Evolutionary conservation across 2,888 invertebrate species (phyloP).

Genomic region (Ornithoptera priamus): DNA sequence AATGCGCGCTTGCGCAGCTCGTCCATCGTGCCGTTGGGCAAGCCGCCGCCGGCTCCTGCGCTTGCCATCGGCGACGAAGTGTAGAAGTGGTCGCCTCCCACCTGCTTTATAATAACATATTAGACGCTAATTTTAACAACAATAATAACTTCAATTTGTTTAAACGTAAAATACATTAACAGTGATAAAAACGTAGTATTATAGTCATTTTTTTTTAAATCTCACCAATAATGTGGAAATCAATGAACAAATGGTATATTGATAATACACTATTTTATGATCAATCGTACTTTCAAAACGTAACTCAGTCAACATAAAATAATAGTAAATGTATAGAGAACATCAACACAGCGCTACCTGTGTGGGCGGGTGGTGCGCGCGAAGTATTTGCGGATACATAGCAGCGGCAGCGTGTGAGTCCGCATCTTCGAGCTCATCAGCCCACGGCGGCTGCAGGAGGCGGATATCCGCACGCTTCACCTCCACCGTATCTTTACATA

Average conservation of each 20-base stretch:
- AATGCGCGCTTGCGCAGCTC: conserved; percentile 81
- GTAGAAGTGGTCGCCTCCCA: conserved; percentile 70
- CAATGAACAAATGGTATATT: no score
- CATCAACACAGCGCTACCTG: conserved; percentile 43
- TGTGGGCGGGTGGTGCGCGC: conserved; percentile 57
- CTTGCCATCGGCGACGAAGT: conserved; percentile 73
- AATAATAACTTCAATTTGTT: background rate
- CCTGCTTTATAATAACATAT: conserved; percentile 38
- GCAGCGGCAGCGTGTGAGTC: conserved; percentile 58
- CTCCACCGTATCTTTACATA: conserved; percentile 76
- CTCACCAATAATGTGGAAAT: no score
- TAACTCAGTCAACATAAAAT: no score
- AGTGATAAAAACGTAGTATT: no score
- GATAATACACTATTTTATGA: no score
- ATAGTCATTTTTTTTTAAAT: no score
- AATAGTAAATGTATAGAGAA: no score
- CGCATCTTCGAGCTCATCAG: conserved; percentile 93
- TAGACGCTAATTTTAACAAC: background rate
- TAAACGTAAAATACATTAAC: background rate
- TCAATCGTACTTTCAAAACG: no score
- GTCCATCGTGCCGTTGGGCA: conserved; percentile 83
- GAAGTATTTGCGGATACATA: conserved; percentile 58
- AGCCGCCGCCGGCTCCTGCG: conserved; percentile 71
- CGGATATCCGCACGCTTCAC: conserved; percentile 95
- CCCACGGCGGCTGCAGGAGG: conserved; percentile 96